Evolutionary conservation across 2,888 invertebrate genomes (phyloP).

Genomic region (Polydesmus complanatus): DNA sequence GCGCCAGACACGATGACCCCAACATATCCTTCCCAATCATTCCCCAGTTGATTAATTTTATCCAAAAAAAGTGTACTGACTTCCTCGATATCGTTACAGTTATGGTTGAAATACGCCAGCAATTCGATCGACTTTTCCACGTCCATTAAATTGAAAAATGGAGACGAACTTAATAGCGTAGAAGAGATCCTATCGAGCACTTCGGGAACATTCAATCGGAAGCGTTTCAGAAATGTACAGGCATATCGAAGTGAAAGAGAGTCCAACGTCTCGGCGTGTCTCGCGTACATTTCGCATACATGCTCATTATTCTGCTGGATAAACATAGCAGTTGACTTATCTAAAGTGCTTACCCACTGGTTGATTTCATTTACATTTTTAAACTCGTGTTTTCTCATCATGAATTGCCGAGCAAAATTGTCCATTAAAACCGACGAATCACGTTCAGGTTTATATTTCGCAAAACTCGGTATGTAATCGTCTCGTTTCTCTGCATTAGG

Average conservation of each 20-base stretch:
- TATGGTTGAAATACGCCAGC: conserved; percentile 2
- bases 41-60: not conserved
- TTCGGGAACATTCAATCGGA: conserved; percentile 5
- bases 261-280: not conserved
- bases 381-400: conserved; percentile 2
- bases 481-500: not conserved
- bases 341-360: not conserved
- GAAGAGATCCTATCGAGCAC: conserved; percentile 1
- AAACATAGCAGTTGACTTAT: not conserved
- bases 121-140: not conserved
- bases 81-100: not conserved
- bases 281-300: conserved; percentile 8
- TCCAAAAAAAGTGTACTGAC: conserved; percentile 2
- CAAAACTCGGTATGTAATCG: no score
- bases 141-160: not conserved
- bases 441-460: not conserved
- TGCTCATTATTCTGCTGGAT: not conserved
- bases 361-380: not conserved
- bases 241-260: not conserved
- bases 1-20: not conserved
- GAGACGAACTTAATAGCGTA: not conserved
- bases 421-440: not conserved
- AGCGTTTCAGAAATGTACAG: not conserved
- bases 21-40: not conserved
- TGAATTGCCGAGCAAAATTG: conserved; percentile 4